phyloP scores from a whole-genome alignment of 2,113 vertebrate species.

The Elgaria multicarinata region DNA sequence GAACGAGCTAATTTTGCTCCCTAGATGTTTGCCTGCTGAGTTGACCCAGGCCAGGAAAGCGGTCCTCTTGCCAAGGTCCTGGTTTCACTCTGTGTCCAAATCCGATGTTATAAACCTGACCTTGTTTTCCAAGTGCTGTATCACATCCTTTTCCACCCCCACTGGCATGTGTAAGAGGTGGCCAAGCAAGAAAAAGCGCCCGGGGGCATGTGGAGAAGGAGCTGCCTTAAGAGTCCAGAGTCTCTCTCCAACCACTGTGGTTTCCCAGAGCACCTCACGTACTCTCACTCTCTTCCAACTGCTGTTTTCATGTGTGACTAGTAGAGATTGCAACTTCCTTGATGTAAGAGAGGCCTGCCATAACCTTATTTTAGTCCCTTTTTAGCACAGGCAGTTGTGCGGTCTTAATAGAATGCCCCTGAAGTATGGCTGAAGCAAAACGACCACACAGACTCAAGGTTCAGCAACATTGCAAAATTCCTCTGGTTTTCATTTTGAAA shows the following conservation, averaged over 20 bases:
- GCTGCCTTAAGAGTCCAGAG: background rate
- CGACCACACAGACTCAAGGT: background rate
- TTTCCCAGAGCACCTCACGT: background rate
- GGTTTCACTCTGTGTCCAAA: conserved; percentile 37
- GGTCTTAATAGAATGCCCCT: background rate
- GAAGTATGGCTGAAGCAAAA: background rate
- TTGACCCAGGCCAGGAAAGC: conserved; percentile 38
- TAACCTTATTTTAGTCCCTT: background rate
- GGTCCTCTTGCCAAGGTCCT: conserved; percentile 39
- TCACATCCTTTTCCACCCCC: background rate
- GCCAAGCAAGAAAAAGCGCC: background rate
- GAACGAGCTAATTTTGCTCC: conserved; percentile 72
- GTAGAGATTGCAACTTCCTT: background rate
- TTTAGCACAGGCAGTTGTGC: background rate
- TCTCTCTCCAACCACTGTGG: background rate
- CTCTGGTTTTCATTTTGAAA: background rate
- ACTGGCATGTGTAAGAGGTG: background rate
- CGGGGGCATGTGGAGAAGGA: background rate
- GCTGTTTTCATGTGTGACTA: background rate
- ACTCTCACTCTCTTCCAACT: background rate
- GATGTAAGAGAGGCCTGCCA: background rate
- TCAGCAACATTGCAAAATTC: background rate
- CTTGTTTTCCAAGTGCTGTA: conserved; percentile 18
- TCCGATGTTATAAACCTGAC: conserved; percentile 5
- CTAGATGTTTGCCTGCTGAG: conserved; percentile 70